Percentiles rank a stretch among this genome's conserved stretches.
These are phyloP conservation scores for Calonectris borealis DNA, from an alignment of 2,113 vertebrate species.

Conservation along the genomic window DNA sequence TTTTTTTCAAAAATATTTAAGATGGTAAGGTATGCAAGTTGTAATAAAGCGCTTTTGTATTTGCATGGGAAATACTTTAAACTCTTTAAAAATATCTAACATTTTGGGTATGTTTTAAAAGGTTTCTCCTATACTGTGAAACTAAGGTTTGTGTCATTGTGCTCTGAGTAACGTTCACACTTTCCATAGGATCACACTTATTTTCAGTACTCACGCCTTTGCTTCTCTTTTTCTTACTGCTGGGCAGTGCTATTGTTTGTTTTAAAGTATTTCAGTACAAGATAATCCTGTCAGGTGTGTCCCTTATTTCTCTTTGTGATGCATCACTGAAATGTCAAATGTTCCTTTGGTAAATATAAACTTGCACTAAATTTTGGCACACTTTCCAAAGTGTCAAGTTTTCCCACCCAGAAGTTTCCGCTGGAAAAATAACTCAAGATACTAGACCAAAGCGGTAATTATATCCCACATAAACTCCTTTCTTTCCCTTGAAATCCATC, in stretches of 20 bases:
- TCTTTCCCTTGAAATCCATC: not conserved
- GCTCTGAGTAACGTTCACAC: not conserved
- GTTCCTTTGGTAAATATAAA: conserved; percentile 30
- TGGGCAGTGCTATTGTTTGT: not conserved
- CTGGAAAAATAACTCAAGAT: not conserved
- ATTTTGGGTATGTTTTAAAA: not conserved
- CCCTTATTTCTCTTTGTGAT: conserved; percentile 1
- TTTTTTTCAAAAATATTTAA: not conserved
- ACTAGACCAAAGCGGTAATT: not conserved
- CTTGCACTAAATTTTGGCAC: conserved; percentile 4
- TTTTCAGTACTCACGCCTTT: not conserved
- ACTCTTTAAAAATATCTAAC: not conserved
- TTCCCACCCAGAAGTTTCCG: conserved; percentile 28
- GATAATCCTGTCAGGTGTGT: conserved; percentile 29
- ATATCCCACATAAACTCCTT: not conserved
- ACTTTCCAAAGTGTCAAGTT: not conserved
- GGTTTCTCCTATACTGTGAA: not conserved
- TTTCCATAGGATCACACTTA: not conserved
- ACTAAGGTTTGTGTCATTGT: not conserved
- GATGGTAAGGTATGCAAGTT: not conserved
- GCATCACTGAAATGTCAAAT: conserved; percentile 9
- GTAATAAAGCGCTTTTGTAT: not conserved
- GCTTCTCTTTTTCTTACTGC: not conserved
- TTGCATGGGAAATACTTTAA: not conserved
- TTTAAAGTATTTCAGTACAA: conserved; percentile 2